A percentile compares a stretch with the other conserved stretches of the same genome.
These are phyloP conservation scores for Lacanobia wlatinum DNA, from an alignment of 2,888 invertebrate genomes.

Conservation along the genomic window DNA sequence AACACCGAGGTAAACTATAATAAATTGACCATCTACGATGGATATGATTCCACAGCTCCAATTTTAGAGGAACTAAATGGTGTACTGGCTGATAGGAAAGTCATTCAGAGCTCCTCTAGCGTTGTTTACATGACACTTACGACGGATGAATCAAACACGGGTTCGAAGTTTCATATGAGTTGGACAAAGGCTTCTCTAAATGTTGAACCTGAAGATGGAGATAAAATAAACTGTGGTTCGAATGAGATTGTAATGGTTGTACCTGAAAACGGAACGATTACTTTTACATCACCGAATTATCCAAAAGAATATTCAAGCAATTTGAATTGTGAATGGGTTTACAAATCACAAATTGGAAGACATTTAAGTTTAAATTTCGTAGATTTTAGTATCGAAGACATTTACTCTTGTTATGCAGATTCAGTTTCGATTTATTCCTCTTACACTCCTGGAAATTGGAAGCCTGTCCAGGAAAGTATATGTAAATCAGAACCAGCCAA, in stretches of 20 bases:
- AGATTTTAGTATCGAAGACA: constrained; percentile 92
- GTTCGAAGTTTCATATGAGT: constrained; percentile 80
- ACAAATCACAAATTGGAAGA: constrained; percentile 91
- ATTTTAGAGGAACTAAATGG: constrained; percentile 91
- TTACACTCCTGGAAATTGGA: constrained; percentile 88
- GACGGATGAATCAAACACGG: constrained; percentile 83
- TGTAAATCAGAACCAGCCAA: constrained; percentile 88
- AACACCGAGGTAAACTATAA: constrained; percentile 76
- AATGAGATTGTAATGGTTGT: constrained; percentile 76
- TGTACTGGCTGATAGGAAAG: constrained; percentile 69
- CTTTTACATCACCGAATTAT: constrained; percentile 94
- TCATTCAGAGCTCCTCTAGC: constrained; percentile 91
- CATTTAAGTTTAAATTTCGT: constrained; percentile 91
- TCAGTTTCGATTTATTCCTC: constrained; percentile 91
- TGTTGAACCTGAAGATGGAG: constrained; percentile 41
- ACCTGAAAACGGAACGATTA: constrained; percentile 56
- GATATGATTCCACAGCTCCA: constrained; percentile 92
- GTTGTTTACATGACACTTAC: constrained; percentile 91
- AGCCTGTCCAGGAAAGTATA: constrained; percentile 84
- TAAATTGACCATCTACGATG: constrained; percentile 92
- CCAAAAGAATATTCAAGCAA: constrained; percentile 92
- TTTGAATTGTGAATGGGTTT: constrained; percentile 94
- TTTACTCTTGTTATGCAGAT: constrained; percentile 91
- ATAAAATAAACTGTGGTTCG: constrained; percentile 79
- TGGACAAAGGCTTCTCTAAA: constrained; percentile 75